A percentile compares a stretch with the other conserved stretches of the same genome.
Evolutionary conservation across 2,888 invertebrate genomes (phyloP).

Genomic region (Pterostichus niger): DNA sequence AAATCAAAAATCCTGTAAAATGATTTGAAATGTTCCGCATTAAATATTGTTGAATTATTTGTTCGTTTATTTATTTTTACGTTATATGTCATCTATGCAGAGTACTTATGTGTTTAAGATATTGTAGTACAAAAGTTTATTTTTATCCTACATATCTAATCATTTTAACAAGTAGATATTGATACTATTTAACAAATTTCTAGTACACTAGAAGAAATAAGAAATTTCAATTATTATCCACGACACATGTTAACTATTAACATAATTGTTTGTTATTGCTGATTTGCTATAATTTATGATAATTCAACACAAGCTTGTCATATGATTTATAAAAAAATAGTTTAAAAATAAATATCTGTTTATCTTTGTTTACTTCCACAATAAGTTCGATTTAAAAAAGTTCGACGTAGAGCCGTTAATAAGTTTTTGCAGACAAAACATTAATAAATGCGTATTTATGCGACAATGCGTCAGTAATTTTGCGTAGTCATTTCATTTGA

Average conservation of each 20-base stretch:
- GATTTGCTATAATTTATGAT: constrained; percentile 1
- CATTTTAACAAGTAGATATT: neutral
- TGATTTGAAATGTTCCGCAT: constrained; percentile 29
- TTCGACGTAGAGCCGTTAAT: neutral
- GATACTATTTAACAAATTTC: no score
- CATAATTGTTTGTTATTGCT: neutral
- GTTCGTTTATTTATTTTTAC: constrained; percentile 17
- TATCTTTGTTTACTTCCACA: constrained; percentile 15
- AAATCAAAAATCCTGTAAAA: constrained; percentile 25
- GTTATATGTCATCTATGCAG: neutral
- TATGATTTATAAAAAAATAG: neutral
- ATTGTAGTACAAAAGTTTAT: neutral
- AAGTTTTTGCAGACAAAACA: neutral
- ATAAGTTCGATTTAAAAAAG: neutral
- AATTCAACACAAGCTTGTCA: neutral
- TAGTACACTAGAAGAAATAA: no score
- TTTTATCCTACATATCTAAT: neutral
- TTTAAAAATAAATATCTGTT: constrained; percentile 1
- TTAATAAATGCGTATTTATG: neutral
- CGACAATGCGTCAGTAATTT: neutral
- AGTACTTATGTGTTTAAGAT: constrained; percentile 7
- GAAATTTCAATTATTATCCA: no score
- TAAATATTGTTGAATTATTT: constrained; percentile 51
- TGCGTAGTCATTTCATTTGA: neutral
- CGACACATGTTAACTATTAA: neutral